Evolutionary conservation across 1,140 invertebrate genomes (phyloP).

Genomic region (Drosophila sp.): DNA sequence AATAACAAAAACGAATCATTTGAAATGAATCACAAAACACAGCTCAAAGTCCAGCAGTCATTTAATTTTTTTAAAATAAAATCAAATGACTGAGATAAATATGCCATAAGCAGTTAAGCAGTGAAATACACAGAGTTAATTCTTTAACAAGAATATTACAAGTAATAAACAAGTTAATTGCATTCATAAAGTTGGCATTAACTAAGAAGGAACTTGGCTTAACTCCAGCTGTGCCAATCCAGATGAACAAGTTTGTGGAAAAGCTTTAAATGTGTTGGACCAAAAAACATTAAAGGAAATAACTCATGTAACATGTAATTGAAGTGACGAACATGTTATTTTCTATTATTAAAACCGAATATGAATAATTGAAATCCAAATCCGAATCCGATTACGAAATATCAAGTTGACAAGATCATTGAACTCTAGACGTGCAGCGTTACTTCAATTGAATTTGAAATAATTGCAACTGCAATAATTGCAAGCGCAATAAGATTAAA

Average conservation of each 20-base stretch:
- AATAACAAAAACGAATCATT: no score
- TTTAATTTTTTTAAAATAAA: no score
- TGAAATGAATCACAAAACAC: no score
- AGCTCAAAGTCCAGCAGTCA: no score
- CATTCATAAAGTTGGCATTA: constrained; percentile 3
- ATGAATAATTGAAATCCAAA: constrained; percentile 34
- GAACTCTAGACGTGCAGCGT: constrained; percentile 18
- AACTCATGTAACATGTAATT: constrained; percentile 34
- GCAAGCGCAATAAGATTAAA: constrained; percentile 1
- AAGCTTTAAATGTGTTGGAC: neutral
- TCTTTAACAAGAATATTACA: neutral
- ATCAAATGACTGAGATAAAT: neutral
- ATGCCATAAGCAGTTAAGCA: neutral
- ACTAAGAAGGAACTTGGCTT: neutral
- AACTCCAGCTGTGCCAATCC: neutral
- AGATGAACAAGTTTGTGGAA: constrained; percentile 7
- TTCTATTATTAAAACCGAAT: constrained; percentile 11
- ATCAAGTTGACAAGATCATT: constrained; percentile 41
- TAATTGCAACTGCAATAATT: neutral
- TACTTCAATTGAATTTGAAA: neutral
- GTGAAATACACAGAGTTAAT: neutral
- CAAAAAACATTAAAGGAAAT: constrained; percentile 14
- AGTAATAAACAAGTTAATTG: constrained; percentile 6
- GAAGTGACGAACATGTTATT: constrained; percentile 22
- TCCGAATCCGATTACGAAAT: constrained; percentile 20